phyloP scores from a whole-genome alignment of 2,113 vertebrate genomes.

The Pseudonaja textilis region DNA sequence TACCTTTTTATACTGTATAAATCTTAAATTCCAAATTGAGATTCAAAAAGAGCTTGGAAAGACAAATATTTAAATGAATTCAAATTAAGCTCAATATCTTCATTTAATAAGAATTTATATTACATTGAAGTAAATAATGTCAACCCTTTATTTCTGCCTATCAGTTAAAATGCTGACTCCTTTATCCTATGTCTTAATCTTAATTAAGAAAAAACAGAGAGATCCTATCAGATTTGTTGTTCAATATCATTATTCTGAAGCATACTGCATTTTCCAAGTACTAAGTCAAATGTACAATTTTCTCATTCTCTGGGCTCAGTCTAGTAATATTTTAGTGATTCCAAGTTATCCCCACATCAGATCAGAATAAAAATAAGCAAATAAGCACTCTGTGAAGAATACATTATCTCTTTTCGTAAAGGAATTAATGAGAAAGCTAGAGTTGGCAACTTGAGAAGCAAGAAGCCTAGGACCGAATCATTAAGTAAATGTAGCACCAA shows the following conservation, averaged over 20 bases:
- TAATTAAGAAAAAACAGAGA: not conserved
- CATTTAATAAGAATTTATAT: not conserved
- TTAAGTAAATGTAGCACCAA: not conserved
- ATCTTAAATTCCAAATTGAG: not conserved
- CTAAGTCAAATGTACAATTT: not conserved
- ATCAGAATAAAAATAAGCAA: not conserved
- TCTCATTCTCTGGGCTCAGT: not conserved
- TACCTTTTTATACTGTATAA: not conserved
- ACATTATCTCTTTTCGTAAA: not conserved
- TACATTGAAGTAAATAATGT: not conserved
- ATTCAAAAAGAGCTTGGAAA: not conserved
- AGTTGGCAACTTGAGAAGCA: not conserved
- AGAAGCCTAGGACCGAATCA: not conserved
- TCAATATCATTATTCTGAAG: not conserved
- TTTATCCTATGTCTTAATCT: not conserved
- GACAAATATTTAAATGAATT: not conserved
- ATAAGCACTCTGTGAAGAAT: not conserved
- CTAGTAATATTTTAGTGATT: not conserved
- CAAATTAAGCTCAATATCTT: not conserved
- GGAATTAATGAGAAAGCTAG: not conserved
- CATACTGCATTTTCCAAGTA: not conserved
- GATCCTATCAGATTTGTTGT: not conserved
- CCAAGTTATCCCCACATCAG: not conserved
- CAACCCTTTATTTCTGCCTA: not conserved
- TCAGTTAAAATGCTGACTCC: not conserved